These are phyloP conservation scores for Lithosia quadra DNA, from an alignment of 2,888 invertebrate genomes.

Conservation along the genomic window DNA sequence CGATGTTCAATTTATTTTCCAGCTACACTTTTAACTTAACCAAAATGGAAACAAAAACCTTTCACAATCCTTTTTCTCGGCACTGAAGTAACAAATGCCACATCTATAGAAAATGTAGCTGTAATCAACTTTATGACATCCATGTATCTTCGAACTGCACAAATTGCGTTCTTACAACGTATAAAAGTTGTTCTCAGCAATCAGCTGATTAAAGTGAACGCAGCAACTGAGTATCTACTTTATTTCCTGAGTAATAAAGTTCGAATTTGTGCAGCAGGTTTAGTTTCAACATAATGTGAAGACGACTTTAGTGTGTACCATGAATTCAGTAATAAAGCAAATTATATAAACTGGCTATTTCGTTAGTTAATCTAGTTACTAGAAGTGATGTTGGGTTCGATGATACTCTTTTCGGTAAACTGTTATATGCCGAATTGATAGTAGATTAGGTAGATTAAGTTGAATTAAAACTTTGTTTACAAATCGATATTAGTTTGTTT, in stretches of 20 bases:
- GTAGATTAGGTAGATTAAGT: constrained; percentile 11
- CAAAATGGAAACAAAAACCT: constrained; percentile 17
- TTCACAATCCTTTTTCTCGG: constrained; percentile 18
- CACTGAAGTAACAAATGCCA: constrained; percentile 36
- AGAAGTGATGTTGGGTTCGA: constrained; percentile 35
- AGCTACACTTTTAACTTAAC: constrained; percentile 4
- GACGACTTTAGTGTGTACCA: constrained; percentile 47
- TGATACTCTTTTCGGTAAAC: constrained; percentile 38
- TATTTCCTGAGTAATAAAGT: constrained; percentile 27
- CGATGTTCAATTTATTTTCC: neutral
- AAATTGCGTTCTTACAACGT: constrained; percentile 73
- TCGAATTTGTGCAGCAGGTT: constrained; percentile 21
- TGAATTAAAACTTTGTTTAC: constrained; percentile 22
- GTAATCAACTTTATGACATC: constrained; percentile 55
- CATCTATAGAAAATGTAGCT: constrained; percentile 40
- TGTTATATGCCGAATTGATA: constrained; percentile 19
- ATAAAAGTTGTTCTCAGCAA: constrained; percentile 69
- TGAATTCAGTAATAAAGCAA: constrained; percentile 49
- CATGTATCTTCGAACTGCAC: constrained; percentile 59
- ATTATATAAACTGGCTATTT: constrained; percentile 51
- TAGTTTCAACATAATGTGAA: constrained; percentile 37
- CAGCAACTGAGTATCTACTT: constrained; percentile 29
- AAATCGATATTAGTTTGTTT: neutral
- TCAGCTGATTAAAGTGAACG: constrained; percentile 53
- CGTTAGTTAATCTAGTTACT: constrained; percentile 42